Evolutionary conservation across 1,140 invertebrate genomes (phyloP).

Genomic region (Aphidius gifuensis): DNA sequence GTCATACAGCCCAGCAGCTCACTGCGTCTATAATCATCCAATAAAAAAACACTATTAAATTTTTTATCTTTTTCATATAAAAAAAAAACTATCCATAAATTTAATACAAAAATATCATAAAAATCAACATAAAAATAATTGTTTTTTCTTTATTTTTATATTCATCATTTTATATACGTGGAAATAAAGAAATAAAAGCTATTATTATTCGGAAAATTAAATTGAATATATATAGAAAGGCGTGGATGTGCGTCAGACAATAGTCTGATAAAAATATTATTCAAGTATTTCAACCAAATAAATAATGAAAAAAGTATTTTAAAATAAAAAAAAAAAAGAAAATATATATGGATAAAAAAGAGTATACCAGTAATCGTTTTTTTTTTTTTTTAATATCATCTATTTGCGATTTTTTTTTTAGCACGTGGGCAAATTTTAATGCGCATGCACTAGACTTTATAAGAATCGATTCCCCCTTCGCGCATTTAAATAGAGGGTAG

Average conservation of each 20-base stretch:
- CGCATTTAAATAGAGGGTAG: slow-evolving; percentile 10
- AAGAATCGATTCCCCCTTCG: slow-evolving; percentile 49
- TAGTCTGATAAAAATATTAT: neutral
- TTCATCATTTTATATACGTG: too few relatives aligned
- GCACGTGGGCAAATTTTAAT: slow-evolving; percentile 43
- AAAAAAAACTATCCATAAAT: neutral
- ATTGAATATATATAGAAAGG: too few relatives aligned
- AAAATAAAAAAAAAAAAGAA: neutral
- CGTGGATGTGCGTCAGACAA: neutral
- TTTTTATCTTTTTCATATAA: neutral
- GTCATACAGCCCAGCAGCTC: slow-evolving; percentile 69
- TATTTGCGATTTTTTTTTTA: slow-evolving; percentile 1
- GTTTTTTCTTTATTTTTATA: too few relatives aligned
- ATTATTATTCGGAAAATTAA: too few relatives aligned
- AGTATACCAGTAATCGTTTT: slow-evolving; percentile 16
- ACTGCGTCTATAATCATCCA: slow-evolving; percentile 59
- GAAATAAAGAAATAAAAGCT: too few relatives aligned
- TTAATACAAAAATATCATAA: too few relatives aligned
- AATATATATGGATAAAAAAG: neutral
- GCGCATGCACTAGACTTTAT: slow-evolving; percentile 39
- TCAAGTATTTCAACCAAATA: too few relatives aligned
- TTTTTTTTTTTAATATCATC: slow-evolving; percentile 5
- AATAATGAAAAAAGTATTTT: neutral
- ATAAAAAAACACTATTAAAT: slow-evolving; percentile 25
- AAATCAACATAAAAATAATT: too few relatives aligned